Base-by-base conservation (phyloP, 2,888 invertebrate genomes). In the Epinotia bilunana region DNA sequence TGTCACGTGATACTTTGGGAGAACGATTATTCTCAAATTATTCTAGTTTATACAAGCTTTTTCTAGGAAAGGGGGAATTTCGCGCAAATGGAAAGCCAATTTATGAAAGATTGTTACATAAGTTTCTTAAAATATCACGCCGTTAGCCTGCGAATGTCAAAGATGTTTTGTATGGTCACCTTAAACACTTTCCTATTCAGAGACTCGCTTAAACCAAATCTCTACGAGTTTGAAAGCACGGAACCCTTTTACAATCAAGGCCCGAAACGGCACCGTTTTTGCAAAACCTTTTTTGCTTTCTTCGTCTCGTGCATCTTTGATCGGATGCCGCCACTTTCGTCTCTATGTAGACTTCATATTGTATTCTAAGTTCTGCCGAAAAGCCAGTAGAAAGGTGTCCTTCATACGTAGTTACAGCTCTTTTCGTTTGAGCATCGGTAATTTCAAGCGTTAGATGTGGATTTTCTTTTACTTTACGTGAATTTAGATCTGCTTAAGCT, bases 261-360 rank as follows among this genome's bases (percentile, higher is more conserved):
- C 33, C 73, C 78, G 81, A 78, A 84, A 86, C 82, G 85, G 83
- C 83, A 83, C 79, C 83, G 86, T 87, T 89, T 88, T 88, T 85
- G 89, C 87, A 86, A 86, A 86, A 84, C 85, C 84, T 84, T 83
- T 83, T 79, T 77, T 77, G 77, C 77, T 78, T 83, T 83, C 82
- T 82, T 78, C 77, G 78, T 74, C 76, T 79, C 78, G 76, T 88
- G 85, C 87, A 89, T 87, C 79, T 88, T 89, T 88, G 82, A 89
- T 88, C 85, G 69, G 79, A 79, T 78, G 78, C 80, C 85, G 80
- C 83, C 82, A 83, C 84, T 87, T 83, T 83, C 83, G 16, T 16
- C 49, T n/a, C n/a, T n/a, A n/a, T 82, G 83, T 80, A 20, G 5
- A 18, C 23, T 55, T 12, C 39, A 6, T 33, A 13, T 18, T 20